Evolutionary conservation across 2,113 vertebrate species (phyloP), one percentile per base, ranked within the genome.

Genomic region (Cygnus atratus): DNA sequence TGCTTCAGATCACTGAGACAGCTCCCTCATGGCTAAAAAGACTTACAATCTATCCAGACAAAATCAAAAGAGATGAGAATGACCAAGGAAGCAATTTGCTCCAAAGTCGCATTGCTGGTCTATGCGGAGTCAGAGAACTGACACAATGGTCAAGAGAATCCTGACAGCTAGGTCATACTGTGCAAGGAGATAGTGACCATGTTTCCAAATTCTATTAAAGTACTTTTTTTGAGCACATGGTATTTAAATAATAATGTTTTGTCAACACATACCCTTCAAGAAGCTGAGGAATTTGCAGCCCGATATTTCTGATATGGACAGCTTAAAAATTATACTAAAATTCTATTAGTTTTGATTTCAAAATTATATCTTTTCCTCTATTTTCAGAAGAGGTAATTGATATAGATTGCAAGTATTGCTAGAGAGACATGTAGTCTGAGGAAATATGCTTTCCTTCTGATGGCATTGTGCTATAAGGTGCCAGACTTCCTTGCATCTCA

Each of bases 241-340:
- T 86, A 54, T 88, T 90, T 84, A 76, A 67, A 20, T n/a, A 85
- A 77, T 87, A 90, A 74, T 15, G 71, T 58, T 67, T 81, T 91
- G 55, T 77, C 44, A 71, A 52, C 20, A 16, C 48, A 61, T 84
- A 22, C 8, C 55, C 37, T 88, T 92, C 68, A 84, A 68, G 44
- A 68, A 90, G 7, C 29, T 72, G 85, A 35, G 57, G 29, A 83
- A 87, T 95, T 84, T 87, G 37, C 78, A 58, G 73, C 7, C 18
- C 24, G 37, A 5, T 82, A 71, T 87, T 87, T 95, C 43, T 63
- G 35, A 76, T 54, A 61, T 17, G 43, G 41, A 46, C 25, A 79
- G 33, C 14, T 77, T 62, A 90, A 93, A 43, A 76, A 66, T 57
- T 65, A 81, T 61, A 75, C 46, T 62, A 61, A 91, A 87, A 67